Evolutionary conservation across 2,797 vertebrate genomes (phyloP).

Genomic region (Parambassis ranga): DNA sequence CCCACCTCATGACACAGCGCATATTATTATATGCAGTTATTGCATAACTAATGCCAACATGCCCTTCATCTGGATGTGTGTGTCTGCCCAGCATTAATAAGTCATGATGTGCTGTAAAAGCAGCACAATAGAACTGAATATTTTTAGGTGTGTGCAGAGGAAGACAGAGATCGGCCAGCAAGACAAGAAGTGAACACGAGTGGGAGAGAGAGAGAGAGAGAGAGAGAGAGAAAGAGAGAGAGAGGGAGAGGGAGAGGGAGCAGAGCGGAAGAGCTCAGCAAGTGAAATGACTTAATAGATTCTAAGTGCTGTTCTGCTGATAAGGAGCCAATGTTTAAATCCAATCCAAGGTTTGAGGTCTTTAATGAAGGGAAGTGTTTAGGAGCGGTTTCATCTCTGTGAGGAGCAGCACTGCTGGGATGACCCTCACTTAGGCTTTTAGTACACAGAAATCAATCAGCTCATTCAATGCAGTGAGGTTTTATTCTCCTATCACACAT

Average conservation of each 20-base stretch:
- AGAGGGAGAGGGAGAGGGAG: neutral
- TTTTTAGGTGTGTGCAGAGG: slow-evolving; percentile 17
- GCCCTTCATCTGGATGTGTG: slow-evolving; percentile 17
- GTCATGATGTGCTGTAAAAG: slow-evolving; percentile 36
- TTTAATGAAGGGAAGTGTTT: slow-evolving; percentile 53
- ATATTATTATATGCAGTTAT: too few species aligned
- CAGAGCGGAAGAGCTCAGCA: slow-evolving; percentile 23
- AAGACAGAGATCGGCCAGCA: neutral
- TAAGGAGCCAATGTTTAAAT: slow-evolving; percentile 53
- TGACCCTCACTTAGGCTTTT: slow-evolving; percentile 22
- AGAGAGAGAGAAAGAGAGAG: neutral
- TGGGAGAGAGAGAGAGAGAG: neutral
- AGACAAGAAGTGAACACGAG: too few species aligned
- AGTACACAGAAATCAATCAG: slow-evolving; percentile 32
- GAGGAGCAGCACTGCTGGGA: slow-evolving; percentile 7
- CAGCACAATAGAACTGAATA: slow-evolving; percentile 15
- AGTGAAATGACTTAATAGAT: slow-evolving; percentile 56
- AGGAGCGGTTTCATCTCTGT: slow-evolving; percentile 46
- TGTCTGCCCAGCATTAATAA: slow-evolving; percentile 39
- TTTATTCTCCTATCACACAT: neutral
- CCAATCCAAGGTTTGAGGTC: slow-evolving; percentile 45
- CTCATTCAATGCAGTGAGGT: neutral
- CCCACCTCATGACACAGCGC: neutral
- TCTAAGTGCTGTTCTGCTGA: slow-evolving; percentile 54
- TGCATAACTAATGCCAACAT: slow-evolving; percentile 40